Conservation (phyloP, 2,888 invertebrate genomes). For the Coenonympha glycerion region DNA sequence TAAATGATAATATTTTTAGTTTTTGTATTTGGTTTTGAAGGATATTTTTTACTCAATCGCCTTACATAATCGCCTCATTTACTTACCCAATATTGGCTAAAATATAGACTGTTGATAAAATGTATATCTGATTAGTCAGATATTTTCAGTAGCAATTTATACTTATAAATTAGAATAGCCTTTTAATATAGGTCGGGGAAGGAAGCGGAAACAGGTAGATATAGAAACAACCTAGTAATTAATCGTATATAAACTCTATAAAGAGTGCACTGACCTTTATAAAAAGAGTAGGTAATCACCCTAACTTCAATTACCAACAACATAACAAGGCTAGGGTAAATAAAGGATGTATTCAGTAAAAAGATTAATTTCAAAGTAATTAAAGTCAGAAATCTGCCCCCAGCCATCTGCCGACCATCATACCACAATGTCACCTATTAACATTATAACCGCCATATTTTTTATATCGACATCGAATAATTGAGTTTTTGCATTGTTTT, state of each 20-base stretch:
- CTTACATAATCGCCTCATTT: too few relatives aligned
- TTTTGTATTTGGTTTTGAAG: too few relatives aligned
- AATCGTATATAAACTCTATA: neutral
- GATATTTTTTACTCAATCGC: too few relatives aligned
- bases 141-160: too few relatives aligned
- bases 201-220: too few relatives aligned
- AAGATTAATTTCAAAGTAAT: constrained; percentile 19
- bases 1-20: too few relatives aligned
- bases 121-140: too few relatives aligned
- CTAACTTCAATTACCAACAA: neutral
- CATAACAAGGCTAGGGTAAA: neutral
- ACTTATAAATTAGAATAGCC: too few relatives aligned
- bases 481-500: constrained; percentile 24
- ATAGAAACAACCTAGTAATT: too few relatives aligned
- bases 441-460: constrained; percentile 33
- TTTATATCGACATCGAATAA: constrained; percentile 28
- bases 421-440: constrained; percentile 38
- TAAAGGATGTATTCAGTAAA: constrained; percentile 4
- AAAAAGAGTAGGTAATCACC: neutral
- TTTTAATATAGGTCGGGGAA: too few relatives aligned
- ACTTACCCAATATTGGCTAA: too few relatives aligned
- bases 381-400: constrained; percentile 19
- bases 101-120: too few relatives aligned
- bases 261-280: neutral
- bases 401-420: constrained; percentile 39